Evolutionary conservation across 2,113 vertebrate genomes (phyloP), one percentile per base, ranked within the genome.

Genomic region (Mirounga angustirostris): DNA sequence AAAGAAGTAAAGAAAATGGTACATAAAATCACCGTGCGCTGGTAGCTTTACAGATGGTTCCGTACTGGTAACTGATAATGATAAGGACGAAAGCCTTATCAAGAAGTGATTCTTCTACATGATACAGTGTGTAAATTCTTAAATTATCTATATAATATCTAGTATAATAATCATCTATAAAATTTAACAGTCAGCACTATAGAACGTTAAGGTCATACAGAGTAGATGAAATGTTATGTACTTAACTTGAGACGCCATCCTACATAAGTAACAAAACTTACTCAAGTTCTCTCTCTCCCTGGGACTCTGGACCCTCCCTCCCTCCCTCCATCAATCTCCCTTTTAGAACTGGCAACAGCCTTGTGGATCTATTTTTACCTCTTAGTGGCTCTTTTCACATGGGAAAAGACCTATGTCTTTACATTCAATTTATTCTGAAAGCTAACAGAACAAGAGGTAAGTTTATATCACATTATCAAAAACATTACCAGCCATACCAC

Each of bases 141-240:
- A 65, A 10, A 54, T 21, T 56, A 63, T 28, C 43, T 83, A 40
- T 8, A 9, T 16, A 52, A 65, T 18, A 52, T 4, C 43, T 24
- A n/a, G 74, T 67, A 28, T 2, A 26, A 56, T 2, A 14, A 11
- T 8, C 84, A 19, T 36, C 21, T 52, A 36, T 26, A 59, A 46
- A 83, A 18, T 19, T 33, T 18, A 69, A 22, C 21, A 67, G 13
- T 16, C 15, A 58, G 36, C 0, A 46, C 46, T 5, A n/a, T 1
- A 74, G 7, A 19, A 71, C 0, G 16, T 21, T 22, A 43, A 4
- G 2, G 10, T 6, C 33, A n/a, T 7, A 10, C 15, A 84, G 19
- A 58, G 26, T 7, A 79, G 79, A 22, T 0, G 4, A 71, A 63
- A 26, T 10, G 2, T n/a, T 7, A 24, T 1, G 4, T 0, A 59